A percentile compares a stretch with the other conserved stretches of the same genome.
Evolutionary conservation across 35 echinoderm and acorn worm genomes (phyloP).

Genomic region (Acanthaster planci): DNA sequence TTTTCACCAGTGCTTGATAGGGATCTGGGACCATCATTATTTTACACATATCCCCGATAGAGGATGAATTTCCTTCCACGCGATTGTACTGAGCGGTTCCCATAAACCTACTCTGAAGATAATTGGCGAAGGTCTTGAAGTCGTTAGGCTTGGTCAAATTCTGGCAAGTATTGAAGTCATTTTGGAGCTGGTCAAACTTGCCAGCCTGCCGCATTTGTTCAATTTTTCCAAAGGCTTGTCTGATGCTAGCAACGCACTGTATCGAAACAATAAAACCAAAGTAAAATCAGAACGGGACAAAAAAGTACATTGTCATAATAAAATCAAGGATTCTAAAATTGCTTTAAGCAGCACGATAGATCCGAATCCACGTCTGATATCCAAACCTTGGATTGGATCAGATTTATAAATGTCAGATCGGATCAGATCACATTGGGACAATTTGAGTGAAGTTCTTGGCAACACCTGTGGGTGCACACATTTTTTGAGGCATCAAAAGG

Average conservation of each 20-base stretch:
- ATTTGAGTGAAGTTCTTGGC: too few relatives aligned
- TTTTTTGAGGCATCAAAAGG: too few relatives aligned
- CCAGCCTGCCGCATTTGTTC: too few relatives aligned
- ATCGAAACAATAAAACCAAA: background rate
- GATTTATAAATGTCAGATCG: too few relatives aligned
- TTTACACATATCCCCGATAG: background rate
- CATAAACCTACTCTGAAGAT: background rate
- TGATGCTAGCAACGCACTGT: constrained; percentile 37
- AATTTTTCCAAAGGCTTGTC: constrained; percentile 28
- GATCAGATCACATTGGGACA: too few relatives aligned
- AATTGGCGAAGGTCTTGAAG: constrained; percentile 22
- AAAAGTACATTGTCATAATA: too few relatives aligned
- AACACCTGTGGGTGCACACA: too few relatives aligned
- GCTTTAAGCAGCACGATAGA: too few relatives aligned
- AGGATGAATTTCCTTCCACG: background rate
- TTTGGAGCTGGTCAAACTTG: background rate
- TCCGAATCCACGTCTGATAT: too few relatives aligned
- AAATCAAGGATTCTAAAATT: too few relatives aligned
- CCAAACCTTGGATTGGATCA: too few relatives aligned
- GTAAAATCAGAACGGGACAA: too few relatives aligned
- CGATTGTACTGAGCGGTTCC: constrained; percentile 13
- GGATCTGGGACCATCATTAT: background rate
- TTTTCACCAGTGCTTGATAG: background rate
- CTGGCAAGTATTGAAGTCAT: constrained; percentile 46
- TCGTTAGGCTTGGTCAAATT: constrained; percentile 6